A percentile compares a stretch with the other conserved stretches of the same genome.
Evolutionary conservation across 2,797 vertebrate genomes (phyloP).

Genomic region (Chelonia mydas): DNA sequence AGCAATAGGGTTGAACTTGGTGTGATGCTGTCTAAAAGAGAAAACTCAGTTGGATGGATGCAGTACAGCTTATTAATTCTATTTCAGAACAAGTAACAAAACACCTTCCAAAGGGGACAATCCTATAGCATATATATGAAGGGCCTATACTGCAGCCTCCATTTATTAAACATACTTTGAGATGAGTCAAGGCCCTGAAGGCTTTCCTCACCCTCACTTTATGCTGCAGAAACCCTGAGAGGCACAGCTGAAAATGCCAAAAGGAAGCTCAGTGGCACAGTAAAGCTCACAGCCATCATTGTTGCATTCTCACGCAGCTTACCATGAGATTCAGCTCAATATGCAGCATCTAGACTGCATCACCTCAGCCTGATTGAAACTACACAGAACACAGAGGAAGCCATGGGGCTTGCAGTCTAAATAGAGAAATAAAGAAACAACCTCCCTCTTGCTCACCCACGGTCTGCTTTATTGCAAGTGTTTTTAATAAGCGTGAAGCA

Average conservation of each 20-base stretch:
- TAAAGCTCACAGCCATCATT: background rate
- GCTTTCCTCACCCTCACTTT: background rate
- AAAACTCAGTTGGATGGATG: background rate
- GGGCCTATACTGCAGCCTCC: accelerated
- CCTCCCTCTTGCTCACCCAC: too few relatives aligned
- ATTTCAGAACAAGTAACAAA: background rate
- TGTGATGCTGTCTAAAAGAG: conserved; percentile 4
- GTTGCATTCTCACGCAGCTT: background rate
- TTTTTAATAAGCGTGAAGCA: background rate
- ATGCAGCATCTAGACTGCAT: background rate
- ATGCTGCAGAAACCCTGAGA: background rate
- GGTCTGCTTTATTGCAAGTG: background rate
- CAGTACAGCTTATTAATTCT: background rate
- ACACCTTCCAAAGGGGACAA: background rate
- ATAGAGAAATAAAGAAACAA: background rate
- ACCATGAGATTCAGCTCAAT: background rate
- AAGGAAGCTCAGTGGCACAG: background rate
- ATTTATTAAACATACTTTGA: background rate
- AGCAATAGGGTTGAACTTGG: background rate
- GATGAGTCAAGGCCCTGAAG: background rate
- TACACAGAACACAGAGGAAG: background rate
- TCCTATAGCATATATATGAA: accelerated
- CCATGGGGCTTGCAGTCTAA: background rate
- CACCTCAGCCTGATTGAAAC: accelerated
- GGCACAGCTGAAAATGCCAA: accelerated